Conservation (phyloP, 2,113 vertebrate genomes). For the Lagopus leucura region DNA sequence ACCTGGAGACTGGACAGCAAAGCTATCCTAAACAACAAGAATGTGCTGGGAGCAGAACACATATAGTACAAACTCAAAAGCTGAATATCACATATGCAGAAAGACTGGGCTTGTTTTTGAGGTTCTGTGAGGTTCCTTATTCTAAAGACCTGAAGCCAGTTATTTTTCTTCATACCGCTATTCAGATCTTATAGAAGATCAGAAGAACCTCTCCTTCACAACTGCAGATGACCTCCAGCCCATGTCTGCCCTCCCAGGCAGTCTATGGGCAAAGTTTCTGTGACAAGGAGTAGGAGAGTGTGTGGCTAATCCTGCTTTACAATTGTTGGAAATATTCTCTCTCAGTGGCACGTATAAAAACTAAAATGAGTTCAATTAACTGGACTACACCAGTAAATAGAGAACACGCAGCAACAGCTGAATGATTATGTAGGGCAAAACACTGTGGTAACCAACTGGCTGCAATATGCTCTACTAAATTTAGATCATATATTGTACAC, state of each 20-base stretch:
- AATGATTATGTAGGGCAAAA: conserved; percentile 2
- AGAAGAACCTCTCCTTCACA: not conserved
- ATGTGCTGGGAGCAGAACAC: not conserved
- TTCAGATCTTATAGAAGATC: not conserved
- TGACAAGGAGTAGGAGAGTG: not conserved
- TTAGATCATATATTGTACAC: not conserved
- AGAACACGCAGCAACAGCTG: not conserved
- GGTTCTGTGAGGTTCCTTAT: not conserved
- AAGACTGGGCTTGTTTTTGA: not conserved
- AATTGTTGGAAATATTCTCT: not conserved
- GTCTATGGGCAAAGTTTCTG: not conserved
- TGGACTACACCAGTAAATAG: not conserved
- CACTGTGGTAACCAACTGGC: not conserved
- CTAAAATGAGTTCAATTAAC: conserved; percentile 1
- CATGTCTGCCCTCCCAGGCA: not conserved
- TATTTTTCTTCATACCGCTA: not conserved
- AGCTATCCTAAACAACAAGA: not conserved
- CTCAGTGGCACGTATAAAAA: not conserved
- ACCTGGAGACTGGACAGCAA: not conserved
- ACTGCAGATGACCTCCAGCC: not conserved
- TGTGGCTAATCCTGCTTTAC: not conserved
- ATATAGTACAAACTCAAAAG: not conserved
- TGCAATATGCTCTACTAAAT: conserved; percentile 20
- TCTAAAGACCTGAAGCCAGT: not conserved
- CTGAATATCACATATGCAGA: not conserved